Evolutionary conservation across 2,888 invertebrate genomes (phyloP), one percentile per base, ranked within the genome.

Genomic region (Synanthedon andrenaeformis): DNA sequence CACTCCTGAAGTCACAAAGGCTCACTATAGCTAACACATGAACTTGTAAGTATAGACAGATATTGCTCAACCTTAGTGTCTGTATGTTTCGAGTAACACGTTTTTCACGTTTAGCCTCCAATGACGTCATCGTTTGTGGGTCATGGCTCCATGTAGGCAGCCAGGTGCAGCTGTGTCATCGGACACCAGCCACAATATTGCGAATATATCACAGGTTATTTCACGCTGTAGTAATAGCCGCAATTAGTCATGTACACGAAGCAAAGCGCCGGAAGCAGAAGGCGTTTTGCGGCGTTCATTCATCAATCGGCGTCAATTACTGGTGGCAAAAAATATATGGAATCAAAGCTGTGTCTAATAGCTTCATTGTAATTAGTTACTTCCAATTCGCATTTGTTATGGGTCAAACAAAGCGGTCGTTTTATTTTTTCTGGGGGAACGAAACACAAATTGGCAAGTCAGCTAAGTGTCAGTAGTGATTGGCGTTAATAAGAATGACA

Each of bases 111-210:
- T 42, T 52, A 50, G 55, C 53, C 56, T 58, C 41, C 42, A 57
- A 49, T 82, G 79, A 81, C 77, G 79, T 82, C 81, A 82, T 57
- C 53, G 53, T 64, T 66, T 70, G 66, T 80, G 62, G 80, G 83
- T 80, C 83, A 82, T 59, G 82, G 82, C 63, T 63, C 41, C 48
- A 45, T 55, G 72, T 70, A 69, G 72, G 70, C 63, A 60, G 65
- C 59, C 62, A 54, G 45, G 45, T 45, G n/a, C 8, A n/a, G n/a
- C 45, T 14, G 45, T 45, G 45, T 45, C 45, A n/a, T 45, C 45
- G 45, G 45, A 12, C 45, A 45, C 45, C n/a, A 14, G 14, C 14
- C 11, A n/a, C 45, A 45, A 13, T 14, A 45, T 45, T 45, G 13
- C 45, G 12, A 45, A 45, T 45, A 13, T 45, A 45, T 45, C 45